Base-by-base conservation (phyloP, 2,113 vertebrate genomes). In the Festucalex cinctus region DNA sequence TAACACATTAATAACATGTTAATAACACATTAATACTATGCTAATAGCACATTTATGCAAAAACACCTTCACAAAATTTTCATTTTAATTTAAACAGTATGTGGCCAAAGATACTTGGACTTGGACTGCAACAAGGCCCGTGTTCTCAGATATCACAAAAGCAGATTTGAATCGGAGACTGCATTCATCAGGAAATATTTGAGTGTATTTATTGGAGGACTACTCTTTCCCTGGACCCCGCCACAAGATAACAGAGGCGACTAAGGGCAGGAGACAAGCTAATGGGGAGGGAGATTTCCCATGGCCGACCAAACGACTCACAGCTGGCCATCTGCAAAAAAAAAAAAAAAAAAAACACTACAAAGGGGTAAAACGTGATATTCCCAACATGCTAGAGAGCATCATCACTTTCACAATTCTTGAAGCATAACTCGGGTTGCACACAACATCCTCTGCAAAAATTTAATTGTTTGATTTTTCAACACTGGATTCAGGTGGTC, bases 251-350 rank as follows among this genome's bases (percentile, higher is more conserved):
- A 90, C 87, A 90, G 82, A 75, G 66, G 79, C 69, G 81, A 88
- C 82, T 86, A 81, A 88, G 75, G 80, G 71, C 79, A 86, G 84
- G 87, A 89, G 85, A 81, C 87, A 83, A 83, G 79, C 79, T 89
- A 88, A 89, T 89, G 79, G 83, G 83, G 74, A 58, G 78, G 69
- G 79, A 85, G 75, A 75, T 62, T 89, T 86, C 61, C 68, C 82
- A 87, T 82, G 78, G 75, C 78, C 57, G 65, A 56, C 65, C 86
- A 86, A 91, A 88, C 82, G 87, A 90, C 93, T 90, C 90, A 91
- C 94, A 94, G 93, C 90, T 85, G 91, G 80, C 75, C 77, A 72
- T 85, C 75, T 83, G 78, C 76, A 66, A 74, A 82, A 26, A 57
- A 26, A 26, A 14, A 57, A 56, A 6, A 24, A 13, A 24, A 24